Evolutionary conservation across 2,113 vertebrate genomes (phyloP).

Genomic region (Proteles cristata): DNA sequence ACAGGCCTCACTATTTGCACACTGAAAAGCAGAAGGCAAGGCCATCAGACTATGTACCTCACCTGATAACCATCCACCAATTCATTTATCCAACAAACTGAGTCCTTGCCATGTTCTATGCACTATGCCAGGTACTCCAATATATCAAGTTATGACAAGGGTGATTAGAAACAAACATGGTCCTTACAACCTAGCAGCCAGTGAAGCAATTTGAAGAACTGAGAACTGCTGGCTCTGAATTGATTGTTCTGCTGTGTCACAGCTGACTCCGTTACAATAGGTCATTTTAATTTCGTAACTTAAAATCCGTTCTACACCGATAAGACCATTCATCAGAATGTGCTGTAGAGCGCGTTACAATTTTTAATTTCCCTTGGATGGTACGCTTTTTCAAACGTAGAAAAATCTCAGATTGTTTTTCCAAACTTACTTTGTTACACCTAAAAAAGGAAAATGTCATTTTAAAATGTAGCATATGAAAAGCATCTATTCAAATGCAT

Average conservation of each 20-base stretch:
- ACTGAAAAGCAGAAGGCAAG: not conserved
- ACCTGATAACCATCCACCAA: not conserved
- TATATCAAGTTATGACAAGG: not conserved
- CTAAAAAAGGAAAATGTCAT: constrained; percentile 17
- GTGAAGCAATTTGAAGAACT: not conserved
- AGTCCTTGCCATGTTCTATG: not conserved
- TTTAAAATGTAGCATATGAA: constrained; percentile 1
- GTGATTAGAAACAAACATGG: not conserved
- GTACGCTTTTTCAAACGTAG: not conserved
- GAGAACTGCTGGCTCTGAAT: not conserved
- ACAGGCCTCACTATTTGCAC: not conserved
- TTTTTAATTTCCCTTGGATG: constrained; percentile 19
- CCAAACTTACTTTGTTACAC: not conserved
- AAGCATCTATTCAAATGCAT: constrained; percentile 16
- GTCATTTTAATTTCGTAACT: not conserved
- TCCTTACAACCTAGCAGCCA: not conserved
- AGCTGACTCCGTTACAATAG: not conserved
- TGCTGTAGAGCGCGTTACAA: not conserved
- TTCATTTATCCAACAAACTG: not conserved
- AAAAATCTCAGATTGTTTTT: not conserved
- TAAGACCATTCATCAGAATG: not conserved
- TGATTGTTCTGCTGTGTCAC: not conserved
- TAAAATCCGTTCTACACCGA: not conserved
- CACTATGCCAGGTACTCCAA: not conserved
- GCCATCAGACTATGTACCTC: not conserved